Evolutionary conservation across 2,888 invertebrate species (phyloP).

Genomic region (Drosophila anomelani): DNA sequence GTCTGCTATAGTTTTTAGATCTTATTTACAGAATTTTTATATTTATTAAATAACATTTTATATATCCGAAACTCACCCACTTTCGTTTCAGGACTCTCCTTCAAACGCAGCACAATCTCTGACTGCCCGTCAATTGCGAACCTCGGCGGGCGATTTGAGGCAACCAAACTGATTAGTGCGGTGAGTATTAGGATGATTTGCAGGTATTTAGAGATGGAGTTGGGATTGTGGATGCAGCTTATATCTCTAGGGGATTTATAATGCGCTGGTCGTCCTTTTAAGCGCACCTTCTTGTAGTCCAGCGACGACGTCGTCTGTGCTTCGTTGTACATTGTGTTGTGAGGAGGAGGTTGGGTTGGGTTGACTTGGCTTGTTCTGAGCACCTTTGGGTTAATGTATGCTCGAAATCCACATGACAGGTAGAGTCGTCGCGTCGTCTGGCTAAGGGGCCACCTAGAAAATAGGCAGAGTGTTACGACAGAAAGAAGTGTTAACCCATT

Average conservation of each 20-base stretch:
- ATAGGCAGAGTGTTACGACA: conserved; percentile 64
- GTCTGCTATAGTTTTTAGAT: no score
- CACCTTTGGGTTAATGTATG: conserved; percentile 26
- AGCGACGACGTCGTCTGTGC: conserved; percentile 41
- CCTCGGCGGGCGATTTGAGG: conserved; percentile 91
- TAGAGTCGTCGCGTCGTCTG: conserved; percentile 39
- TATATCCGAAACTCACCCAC: conserved; percentile 88
- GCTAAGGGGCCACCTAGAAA: conserved; percentile 62
- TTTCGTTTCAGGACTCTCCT: conserved; percentile 94
- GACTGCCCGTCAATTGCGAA: conserved; percentile 95
- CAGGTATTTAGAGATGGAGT: neutral
- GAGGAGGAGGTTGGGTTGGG: conserved; percentile 1
- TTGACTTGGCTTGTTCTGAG: conserved; percentile 14
- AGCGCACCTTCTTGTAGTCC: conserved; percentile 79
- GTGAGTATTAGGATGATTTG: conserved; percentile 58
- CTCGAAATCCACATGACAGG: conserved; percentile 54
- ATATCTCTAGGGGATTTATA: neutral
- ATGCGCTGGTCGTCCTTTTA: conserved; percentile 55
- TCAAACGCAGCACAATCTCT: conserved; percentile 95
- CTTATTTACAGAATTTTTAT: no score
- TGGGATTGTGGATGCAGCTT: conserved; percentile 7
- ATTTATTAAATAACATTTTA: no score
- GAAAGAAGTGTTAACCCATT: conserved; percentile 60
- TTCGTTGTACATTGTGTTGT: conserved; percentile 63
- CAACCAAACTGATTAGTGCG: conserved; percentile 49